A percentile compares a stretch with the other conserved stretches of the same genome.
These are phyloP conservation scores for Pseudococcus viburni DNA, from an alignment of 2,888 invertebrate genomes.

Conservation along the genomic window DNA sequence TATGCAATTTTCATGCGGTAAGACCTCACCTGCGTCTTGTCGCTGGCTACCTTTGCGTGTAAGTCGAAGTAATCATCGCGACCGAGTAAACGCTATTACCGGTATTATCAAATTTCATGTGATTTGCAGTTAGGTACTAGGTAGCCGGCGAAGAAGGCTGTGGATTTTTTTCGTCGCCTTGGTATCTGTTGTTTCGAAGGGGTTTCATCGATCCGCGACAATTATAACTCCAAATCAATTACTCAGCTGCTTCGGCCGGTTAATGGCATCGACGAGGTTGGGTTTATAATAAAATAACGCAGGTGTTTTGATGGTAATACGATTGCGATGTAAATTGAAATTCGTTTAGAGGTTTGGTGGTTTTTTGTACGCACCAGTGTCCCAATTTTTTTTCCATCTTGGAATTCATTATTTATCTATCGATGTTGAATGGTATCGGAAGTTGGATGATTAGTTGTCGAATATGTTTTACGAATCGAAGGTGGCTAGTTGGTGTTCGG, in stretches of 20 bases:
- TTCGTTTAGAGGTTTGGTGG: not conserved
- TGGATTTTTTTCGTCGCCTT: not conserved
- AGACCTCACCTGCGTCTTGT: slow-evolving; percentile 30
- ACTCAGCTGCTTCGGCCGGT: slow-evolving; percentile 25
- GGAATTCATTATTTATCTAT: not conserved
- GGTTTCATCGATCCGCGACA: slow-evolving; percentile 28
- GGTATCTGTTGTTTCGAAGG: not conserved
- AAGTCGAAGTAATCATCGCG: slow-evolving; percentile 16
- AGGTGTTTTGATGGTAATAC: slow-evolving; percentile 4
- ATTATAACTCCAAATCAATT: slow-evolving; percentile 34
- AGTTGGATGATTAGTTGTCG: slow-evolving; percentile 3
- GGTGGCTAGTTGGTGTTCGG: not conserved
- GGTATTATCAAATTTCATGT: slow-evolving; percentile 33
- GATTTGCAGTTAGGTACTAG: slow-evolving; percentile 1
- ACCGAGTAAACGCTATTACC: not conserved
- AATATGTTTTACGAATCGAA: not conserved
- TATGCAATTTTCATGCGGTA: slow-evolving; percentile 30
- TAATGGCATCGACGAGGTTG: slow-evolving; percentile 6
- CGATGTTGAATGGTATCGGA: not conserved
- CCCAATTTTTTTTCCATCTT: not conserved
- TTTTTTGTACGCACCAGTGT: not conserved
- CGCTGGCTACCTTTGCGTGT: slow-evolving; percentile 26
- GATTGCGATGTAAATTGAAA: slow-evolving; percentile 19
- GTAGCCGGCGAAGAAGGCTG: not conserved
- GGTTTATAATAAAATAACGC: not conserved